Evolutionary conservation across 2,888 invertebrate species (phyloP).

Genomic region (Lithophane leautieri): DNA sequence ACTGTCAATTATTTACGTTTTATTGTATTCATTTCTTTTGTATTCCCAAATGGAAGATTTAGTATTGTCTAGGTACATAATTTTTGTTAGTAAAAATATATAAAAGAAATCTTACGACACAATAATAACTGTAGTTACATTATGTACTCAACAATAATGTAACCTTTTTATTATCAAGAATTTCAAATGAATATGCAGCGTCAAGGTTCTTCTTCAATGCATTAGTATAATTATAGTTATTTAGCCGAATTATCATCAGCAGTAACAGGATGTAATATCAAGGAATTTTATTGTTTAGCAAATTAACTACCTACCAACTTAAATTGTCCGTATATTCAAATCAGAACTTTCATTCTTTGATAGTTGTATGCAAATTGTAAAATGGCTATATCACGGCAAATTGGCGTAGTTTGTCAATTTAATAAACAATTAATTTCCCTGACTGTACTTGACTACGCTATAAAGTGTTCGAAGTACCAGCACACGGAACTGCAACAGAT

Average conservation of each 20-base stretch:
- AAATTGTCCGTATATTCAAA: neutral
- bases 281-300: neutral
- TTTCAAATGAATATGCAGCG: neutral
- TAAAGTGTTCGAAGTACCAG: neutral
- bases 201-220: slow-evolving; percentile 16
- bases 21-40: neutral
- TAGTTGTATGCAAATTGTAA: too few relatives aligned
- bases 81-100: neutral
- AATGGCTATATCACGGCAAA: too few relatives aligned
- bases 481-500: neutral
- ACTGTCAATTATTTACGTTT: slow-evolving; percentile 5
- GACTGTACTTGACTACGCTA: neutral
- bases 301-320: neutral
- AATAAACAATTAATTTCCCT: neutral
- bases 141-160: slow-evolving; percentile 8
- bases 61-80: neutral
- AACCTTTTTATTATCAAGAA: slow-evolving; percentile 15
- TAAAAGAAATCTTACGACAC: slow-evolving; percentile 7
- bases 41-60: neutral
- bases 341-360: neutral
- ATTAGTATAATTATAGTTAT: slow-evolving; percentile 5
- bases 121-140: slow-evolving; percentile 14
- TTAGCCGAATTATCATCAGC: neutral
- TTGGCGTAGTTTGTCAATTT: too few relatives aligned
- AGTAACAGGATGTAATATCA: neutral